Conservation (phyloP, 2,113 vertebrate genomes). For the Sturnus vulgaris region DNA sequence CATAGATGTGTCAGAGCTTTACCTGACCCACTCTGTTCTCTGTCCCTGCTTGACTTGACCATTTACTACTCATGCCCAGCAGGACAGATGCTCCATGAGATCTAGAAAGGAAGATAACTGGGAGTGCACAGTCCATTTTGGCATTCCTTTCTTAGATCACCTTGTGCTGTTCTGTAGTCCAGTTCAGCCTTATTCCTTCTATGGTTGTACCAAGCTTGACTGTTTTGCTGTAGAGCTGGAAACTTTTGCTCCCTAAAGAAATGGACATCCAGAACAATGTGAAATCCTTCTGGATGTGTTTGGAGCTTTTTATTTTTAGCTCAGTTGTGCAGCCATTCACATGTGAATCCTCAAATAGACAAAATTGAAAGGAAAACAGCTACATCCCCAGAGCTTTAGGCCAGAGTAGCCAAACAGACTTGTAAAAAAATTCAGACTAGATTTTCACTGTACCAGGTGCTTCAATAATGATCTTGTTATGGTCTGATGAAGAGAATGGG, state of each 20-base stretch:
- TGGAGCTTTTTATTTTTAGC: conserved; percentile 34
- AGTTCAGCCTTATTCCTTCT: background rate
- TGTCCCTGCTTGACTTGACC: background rate
- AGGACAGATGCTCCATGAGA: background rate
- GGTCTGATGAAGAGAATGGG: background rate
- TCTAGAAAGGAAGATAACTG: background rate
- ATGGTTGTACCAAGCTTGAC: background rate
- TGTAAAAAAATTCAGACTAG: background rate
- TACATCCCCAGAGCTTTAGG: background rate
- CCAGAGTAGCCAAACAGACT: background rate
- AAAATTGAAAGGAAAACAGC: background rate
- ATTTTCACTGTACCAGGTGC: background rate
- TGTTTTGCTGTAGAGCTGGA: background rate
- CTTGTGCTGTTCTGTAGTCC: background rate
- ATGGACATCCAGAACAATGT: background rate
- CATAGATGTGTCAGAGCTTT: background rate
- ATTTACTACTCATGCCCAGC: background rate
- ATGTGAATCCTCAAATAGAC: background rate
- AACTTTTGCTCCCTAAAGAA: background rate
- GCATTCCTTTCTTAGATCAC: background rate
- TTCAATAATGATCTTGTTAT: background rate
- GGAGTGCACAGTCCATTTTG: background rate
- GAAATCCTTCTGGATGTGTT: background rate
- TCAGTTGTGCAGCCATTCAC: background rate
- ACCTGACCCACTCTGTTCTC: fast-evolving